phyloP scores from a whole-genome alignment of 2,888 invertebrate species.

The Tiliacea citrago region DNA sequence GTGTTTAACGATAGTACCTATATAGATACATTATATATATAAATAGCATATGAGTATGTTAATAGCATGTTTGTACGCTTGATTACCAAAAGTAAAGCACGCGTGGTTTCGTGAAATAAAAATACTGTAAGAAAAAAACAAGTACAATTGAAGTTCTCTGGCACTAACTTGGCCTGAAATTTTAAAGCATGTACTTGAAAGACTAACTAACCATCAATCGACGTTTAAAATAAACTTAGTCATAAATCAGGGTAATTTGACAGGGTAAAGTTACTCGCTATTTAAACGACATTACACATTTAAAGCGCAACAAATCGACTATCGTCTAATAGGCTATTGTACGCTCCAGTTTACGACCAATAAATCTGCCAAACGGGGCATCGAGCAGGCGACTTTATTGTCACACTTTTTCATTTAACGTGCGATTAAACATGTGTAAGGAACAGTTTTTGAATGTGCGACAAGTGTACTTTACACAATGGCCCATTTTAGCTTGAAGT shows the following conservation, averaged over 20 bases:
- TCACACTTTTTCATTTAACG: conserved; percentile 55
- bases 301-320: conserved; percentile 42
- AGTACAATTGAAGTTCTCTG: neutral
- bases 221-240: neutral
- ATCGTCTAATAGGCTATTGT: conserved; percentile 65
- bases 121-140: too few relatives aligned
- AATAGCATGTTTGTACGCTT: too few relatives aligned
- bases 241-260: neutral
- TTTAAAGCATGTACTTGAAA: neutral
- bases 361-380: conserved; percentile 68
- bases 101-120: too few relatives aligned
- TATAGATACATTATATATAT: too few relatives aligned
- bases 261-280: neutral
- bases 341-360: conserved; percentile 66
- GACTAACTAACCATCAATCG: neutral
- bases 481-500: neutral
- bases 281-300: conserved; percentile 61
- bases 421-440: conserved; percentile 54
- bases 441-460: conserved; percentile 16
- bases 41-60: too few relatives aligned
- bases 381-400: conserved; percentile 65
- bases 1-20: too few relatives aligned
- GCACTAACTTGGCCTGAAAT: neutral
- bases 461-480: neutral
- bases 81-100: too few relatives aligned